Percentiles rank a stretch among this genome's conserved stretches.
Evolutionary conservation across 2,797 vertebrate species (phyloP).

Genomic region (Microctenopoma stevenorrisi): DNA sequence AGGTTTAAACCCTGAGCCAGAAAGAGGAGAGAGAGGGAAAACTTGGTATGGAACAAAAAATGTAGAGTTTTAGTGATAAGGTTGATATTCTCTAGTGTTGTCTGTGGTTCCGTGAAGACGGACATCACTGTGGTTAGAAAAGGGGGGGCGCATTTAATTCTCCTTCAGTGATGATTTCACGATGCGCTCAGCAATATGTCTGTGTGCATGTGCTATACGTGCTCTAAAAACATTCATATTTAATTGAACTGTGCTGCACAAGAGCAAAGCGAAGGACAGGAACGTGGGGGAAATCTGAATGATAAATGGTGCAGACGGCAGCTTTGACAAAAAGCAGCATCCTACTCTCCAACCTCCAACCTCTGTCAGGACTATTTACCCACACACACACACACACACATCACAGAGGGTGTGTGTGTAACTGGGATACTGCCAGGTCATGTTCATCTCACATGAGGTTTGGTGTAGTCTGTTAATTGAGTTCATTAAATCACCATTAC

Average conservation of each 20-base stretch:
- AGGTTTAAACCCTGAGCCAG: constrained; percentile 25
- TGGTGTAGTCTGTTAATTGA: constrained; percentile 38
- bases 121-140: background rate
- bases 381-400: constrained; percentile 5
- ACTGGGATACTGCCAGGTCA: constrained; percentile 41
- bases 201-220: background rate
- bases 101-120: constrained; percentile 18
- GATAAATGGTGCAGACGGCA: constrained; percentile 53
- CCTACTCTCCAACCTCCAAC: constrained; percentile 37
- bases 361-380: constrained; percentile 50
- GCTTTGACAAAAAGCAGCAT: constrained; percentile 54
- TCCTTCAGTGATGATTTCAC: background rate
- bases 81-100: constrained; percentile 1
- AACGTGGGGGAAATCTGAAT: constrained; percentile 24
- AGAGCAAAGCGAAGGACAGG: constrained; percentile 20
- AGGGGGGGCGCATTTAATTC: background rate
- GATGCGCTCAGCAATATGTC: no score
- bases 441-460: constrained; percentile 36
- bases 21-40: constrained; percentile 26
- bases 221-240: constrained; percentile 8
- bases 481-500: constrained; percentile 57
- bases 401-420: constrained; percentile 14
- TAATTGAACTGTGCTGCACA: constrained; percentile 40
- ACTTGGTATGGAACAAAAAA: constrained; percentile 34
- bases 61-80: constrained; percentile 12